These are phyloP conservation scores for Poliocrania exsul DNA, from an alignment of 2,797 vertebrate genomes.

Conservation along the genomic window DNA sequence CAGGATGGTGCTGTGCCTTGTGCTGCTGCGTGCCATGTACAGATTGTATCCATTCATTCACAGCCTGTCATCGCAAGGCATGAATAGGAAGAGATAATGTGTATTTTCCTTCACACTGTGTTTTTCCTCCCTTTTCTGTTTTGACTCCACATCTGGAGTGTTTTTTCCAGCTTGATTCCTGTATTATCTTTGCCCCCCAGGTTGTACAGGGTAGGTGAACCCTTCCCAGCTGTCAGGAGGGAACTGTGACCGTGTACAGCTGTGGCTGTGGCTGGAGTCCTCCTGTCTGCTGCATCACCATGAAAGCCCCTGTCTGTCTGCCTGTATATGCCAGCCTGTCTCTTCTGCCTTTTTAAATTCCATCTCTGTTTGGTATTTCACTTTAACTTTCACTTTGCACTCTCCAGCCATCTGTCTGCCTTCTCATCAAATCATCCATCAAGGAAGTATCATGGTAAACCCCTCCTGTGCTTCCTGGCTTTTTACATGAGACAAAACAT, in stretches of 20 bases:
- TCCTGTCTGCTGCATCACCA: not conserved
- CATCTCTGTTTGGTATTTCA: not conserved
- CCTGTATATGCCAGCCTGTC: not conserved
- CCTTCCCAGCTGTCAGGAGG: not conserved
- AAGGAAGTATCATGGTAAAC: not conserved
- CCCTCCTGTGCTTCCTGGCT: not conserved
- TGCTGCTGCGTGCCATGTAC: fast-evolving
- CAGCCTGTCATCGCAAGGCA: not conserved
- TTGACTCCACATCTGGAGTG: not conserved
- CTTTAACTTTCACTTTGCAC: not conserved
- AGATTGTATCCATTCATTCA: not conserved
- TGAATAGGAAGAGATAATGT: not conserved
- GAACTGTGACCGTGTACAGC: not conserved
- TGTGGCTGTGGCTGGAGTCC: not conserved
- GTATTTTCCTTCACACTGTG: not conserved
- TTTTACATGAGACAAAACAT: not conserved
- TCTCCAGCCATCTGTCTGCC: not conserved
- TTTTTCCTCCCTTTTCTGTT: not conserved
- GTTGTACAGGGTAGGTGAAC: fast-evolving
- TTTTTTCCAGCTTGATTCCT: not conserved
- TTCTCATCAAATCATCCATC: not conserved
- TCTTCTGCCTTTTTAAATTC: not conserved
- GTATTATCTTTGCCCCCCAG: not conserved
- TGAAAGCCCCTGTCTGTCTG: not conserved
- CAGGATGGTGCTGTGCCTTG: not conserved